Evolutionary conservation across 1,140 invertebrate genomes (phyloP), one percentile per base, ranked within the genome.

Genomic region (Drosophila seguyi): DNA sequence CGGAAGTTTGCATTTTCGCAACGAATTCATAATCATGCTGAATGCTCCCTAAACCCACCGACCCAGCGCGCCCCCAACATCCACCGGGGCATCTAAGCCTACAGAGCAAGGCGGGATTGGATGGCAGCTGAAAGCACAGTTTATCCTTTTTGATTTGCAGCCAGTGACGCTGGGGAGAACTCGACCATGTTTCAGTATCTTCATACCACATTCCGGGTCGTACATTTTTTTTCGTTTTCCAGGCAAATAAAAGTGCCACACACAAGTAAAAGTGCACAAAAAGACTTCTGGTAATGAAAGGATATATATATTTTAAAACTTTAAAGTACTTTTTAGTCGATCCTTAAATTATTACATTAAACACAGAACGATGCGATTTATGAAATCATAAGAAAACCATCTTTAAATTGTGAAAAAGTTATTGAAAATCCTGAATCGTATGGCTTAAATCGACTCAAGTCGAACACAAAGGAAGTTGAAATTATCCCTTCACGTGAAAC

Each of bases 141-240:
- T 90, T 90, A 90, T 90, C 85, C 86, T 81, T 90, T 90, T 90
- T 90, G 81, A 90, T 90, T 90, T 90, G 85, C 81, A 81, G 66
- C 59, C 68, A 59, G 42, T 75, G 63, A 47, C 55, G 45, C 42
- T 65, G 56, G 58, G 75, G 29, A 57, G 31, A 65, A 53, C 48
- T 75, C 56, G 55, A 42, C 72, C 57, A 72, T 73, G 59, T 68
- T 79, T 85, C 45, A 52, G 76, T 60, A 55, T 47, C 47, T 52
- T 86, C 65, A 52, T 62, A 27, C 34, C 38, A 48, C 48, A 25
- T 53, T 48, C 77, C 72, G 44, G 79, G 65, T 73, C 71, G 85
- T 90, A 81, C 80, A 90, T 90, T 84, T 88, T 88, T 81, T 84
- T 88, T 81, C 76, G 72, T 77, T 78, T 75, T 63, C 50, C 81